Percentiles rank a stretch among this genome's conserved stretches.
These are phyloP conservation scores for Euproctis similis DNA, from an alignment of 2,888 invertebrate genomes.

Conservation along the genomic window DNA sequence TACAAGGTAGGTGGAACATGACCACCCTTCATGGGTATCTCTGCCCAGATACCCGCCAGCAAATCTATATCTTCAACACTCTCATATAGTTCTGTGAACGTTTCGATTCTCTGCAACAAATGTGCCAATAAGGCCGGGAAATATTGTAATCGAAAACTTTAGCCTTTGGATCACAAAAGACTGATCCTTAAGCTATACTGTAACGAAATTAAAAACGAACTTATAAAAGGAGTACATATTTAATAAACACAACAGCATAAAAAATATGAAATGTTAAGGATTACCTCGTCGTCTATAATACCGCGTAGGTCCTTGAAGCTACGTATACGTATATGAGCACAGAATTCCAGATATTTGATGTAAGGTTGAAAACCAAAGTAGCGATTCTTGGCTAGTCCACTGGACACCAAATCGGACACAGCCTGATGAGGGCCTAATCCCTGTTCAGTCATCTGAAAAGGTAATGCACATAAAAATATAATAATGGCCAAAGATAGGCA, in stretches of 20 bases:
- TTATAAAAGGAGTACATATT: too few relatives aligned
- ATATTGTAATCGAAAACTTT: too few relatives aligned
- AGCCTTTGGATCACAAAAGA: too few relatives aligned
- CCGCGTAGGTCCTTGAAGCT: constrained; percentile 37
- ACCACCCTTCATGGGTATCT: constrained; percentile 84
- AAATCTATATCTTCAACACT: constrained; percentile 90
- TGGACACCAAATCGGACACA: constrained; percentile 36
- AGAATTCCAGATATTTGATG: constrained; percentile 87
- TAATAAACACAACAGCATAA: too few relatives aligned
- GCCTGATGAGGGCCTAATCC: constrained; percentile 36
- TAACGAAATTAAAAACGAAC: too few relatives aligned
- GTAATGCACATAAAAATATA: background rate
- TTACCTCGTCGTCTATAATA: constrained; percentile 37
- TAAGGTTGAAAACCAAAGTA: constrained; percentile 91
- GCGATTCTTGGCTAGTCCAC: constrained; percentile 66
- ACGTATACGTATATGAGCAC: constrained; percentile 81
- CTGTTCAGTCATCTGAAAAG: constrained; percentile 34
- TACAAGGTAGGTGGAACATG: constrained; percentile 92
- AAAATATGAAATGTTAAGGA: too few relatives aligned
- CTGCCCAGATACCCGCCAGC: constrained; percentile 90
- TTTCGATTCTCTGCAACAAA: constrained; percentile 35
- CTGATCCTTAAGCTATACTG: too few relatives aligned
- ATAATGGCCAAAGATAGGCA: too few relatives aligned
- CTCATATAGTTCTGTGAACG: constrained; percentile 34
- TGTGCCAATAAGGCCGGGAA: background rate